Base-by-base conservation (phyloP, 2,888 invertebrate genomes). In the Xestia c-nigrum region DNA sequence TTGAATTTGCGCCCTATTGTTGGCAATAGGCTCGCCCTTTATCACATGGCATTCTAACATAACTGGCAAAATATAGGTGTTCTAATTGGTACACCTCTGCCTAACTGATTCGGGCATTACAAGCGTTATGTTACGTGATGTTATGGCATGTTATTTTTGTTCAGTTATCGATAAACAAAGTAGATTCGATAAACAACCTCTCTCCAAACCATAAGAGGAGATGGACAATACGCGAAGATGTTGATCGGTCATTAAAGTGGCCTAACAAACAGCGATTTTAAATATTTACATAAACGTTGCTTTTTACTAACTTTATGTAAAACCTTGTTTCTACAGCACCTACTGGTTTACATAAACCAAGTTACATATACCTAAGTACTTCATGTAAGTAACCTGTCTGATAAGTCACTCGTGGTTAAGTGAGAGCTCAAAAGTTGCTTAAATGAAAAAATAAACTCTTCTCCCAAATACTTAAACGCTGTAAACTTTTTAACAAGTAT, bases 401-500 rank as follows among this genome's bases (percentile, higher is more conserved):
- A 24, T 47, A 14, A 64, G 47, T 43, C 5, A 65, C 12, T 47
- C 19, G 12, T 38, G 12, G 24, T 50, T 61, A 70, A 76, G 79
- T 65, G 73, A 57, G 57, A 57, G 64, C n/a, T 72, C 19, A 21
- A 64, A 55, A 50, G 14, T 40, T 50, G 12, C 14, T 3, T 24
- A 65, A 21, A 12, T 21, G 16, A 43, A 4, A 47, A 31, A 68
- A 71, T 16, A 68, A 61, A 65, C 24, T n/a, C 12, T 55, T 57
- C 14, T 52, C 21, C 24, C n/a, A n/a, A 43, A 72, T 43, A 65
- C 46, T 72, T 61, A 0, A 46, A n/a, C 31, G 63, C n/a, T 80
- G 80, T 66, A 21, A 46, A 74, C 21, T 64, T 57, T 59, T 68
- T 31, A 77, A 46, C 68, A 43, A 81, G 43, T 67, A 21, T 57